These are phyloP conservation scores for Tipula lateralis DNA, from an alignment of 2,888 invertebrate genomes.

Conservation along the genomic window DNA sequence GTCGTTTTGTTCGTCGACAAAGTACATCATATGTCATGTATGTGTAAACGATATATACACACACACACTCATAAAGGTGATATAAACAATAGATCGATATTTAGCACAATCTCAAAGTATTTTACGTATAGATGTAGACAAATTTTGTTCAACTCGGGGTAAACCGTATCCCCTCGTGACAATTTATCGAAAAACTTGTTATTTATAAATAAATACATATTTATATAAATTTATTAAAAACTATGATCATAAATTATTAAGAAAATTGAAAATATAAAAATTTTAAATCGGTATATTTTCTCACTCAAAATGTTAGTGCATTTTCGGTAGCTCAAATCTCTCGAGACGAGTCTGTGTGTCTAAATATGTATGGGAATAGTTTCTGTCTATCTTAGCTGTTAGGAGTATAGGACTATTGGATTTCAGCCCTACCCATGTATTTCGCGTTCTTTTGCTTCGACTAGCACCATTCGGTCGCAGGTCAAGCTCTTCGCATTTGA, in stretches of 20 bases:
- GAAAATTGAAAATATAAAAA: neutral
- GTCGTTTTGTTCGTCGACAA: neutral
- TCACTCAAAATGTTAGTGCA: neutral
- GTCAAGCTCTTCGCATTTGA: no score
- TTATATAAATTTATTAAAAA: neutral
- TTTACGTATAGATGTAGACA: neutral
- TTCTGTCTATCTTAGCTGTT: no score
- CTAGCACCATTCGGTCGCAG: no score
- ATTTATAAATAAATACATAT: neutral
- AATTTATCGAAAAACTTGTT: constrained; percentile 9
- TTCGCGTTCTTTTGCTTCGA: no score
- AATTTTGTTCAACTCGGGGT: neutral
- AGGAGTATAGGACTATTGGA: neutral
- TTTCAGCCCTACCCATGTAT: neutral
- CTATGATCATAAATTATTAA: neutral
- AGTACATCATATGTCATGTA: neutral
- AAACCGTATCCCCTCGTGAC: neutral
- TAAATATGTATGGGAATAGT: neutral
- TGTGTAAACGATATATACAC: neutral
- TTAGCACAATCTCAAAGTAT: neutral
- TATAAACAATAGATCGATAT: neutral
- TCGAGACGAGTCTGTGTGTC: neutral
- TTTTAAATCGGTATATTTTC: neutral
- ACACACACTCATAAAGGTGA: neutral
- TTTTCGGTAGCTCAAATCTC: neutral